These are phyloP conservation scores for Gonocerus acuteangulatus DNA, from an alignment of 2,888 invertebrate species.

Conservation along the genomic window DNA sequence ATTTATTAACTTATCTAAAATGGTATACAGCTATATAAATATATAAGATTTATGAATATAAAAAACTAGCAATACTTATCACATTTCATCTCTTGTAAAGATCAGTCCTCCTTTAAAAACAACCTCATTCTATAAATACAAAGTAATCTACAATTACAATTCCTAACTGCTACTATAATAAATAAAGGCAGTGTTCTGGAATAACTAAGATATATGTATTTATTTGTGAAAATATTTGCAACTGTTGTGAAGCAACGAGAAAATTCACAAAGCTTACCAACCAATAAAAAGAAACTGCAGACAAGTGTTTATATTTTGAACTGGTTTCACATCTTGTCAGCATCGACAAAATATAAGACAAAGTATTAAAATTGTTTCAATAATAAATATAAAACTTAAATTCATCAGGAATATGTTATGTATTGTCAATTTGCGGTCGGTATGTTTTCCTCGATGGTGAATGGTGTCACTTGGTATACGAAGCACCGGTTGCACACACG, in stretches of 20 bases:
- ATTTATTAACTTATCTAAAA: constrained; percentile 2
- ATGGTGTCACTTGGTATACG: constrained; percentile 60
- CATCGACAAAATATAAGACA: constrained; percentile 19
- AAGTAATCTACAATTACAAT: background rate
- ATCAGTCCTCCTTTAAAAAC: constrained; percentile 14
- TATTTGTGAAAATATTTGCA: no score
- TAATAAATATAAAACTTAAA: background rate
- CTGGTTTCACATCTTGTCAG: no score
- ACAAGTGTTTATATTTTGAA: no score
- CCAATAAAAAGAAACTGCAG: no score
- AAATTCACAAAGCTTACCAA: no score
- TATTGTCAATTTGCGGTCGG: constrained; percentile 24
- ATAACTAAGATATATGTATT: background rate
- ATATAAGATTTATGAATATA: constrained; percentile 14
- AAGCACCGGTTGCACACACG: constrained; percentile 89
- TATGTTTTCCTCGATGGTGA: constrained; percentile 43
- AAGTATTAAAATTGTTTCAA: constrained; percentile 4
- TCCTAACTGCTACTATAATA: constrained; percentile 6
- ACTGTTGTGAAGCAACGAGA: no score
- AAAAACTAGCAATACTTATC: constrained; percentile 25
- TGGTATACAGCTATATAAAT: constrained; percentile 15
- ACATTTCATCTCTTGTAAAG: constrained; percentile 4
- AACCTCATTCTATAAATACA: background rate
- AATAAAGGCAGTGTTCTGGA: constrained; percentile 21
- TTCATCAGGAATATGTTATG: constrained; percentile 5